Percentiles rank a stretch among this genome's conserved stretches.
phyloP scores from a whole-genome alignment of 2,113 vertebrate species.

The Pseudopodoces humilis region DNA sequence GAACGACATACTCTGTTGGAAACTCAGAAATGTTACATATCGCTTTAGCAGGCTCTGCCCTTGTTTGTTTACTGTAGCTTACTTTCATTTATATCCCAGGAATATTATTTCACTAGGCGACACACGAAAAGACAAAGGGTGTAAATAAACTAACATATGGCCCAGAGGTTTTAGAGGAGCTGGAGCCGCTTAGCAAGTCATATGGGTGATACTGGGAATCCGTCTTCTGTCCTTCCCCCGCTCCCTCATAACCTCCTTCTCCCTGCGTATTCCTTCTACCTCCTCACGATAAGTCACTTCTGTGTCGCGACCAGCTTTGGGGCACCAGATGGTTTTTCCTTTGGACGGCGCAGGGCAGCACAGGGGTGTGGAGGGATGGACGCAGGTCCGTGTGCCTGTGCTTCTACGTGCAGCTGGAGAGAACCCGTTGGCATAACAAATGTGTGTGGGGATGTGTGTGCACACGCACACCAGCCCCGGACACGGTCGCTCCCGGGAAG shows the following conservation, averaged over 20 bases:
- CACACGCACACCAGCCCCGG: not conserved
- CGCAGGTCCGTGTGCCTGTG: too few species aligned
- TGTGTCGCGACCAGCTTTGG: not conserved
- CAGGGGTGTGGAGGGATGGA: not conserved
- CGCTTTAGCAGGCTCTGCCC: not conserved
- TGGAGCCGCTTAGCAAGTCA: conserved; percentile 56
- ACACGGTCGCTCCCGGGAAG: fast-evolving
- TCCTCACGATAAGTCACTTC: not conserved
- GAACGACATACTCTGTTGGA: not conserved
- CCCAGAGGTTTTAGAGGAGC: conserved; percentile 49
- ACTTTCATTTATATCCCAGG: conserved; percentile 9
- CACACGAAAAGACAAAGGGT: conserved; percentile 19
- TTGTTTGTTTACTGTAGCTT: not conserved
- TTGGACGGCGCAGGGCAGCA: not conserved
- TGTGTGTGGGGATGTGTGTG: not conserved
- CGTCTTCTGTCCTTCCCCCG: conserved; percentile 20
- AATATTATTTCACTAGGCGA: conserved; percentile 8
- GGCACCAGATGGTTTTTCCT: not conserved
- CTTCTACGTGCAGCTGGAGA: not conserved
- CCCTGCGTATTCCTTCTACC: not conserved
- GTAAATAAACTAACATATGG: conserved; percentile 66
- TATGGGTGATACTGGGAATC: conserved; percentile 3
- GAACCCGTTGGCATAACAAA: not conserved
- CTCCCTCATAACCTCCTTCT: not conserved
- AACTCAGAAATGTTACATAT: not conserved